A percentile compares a stretch with the other conserved stretches of the same genome.
Evolutionary conservation across 1,140 invertebrate genomes (phyloP).

Genomic region (Hetaerina americana): DNA sequence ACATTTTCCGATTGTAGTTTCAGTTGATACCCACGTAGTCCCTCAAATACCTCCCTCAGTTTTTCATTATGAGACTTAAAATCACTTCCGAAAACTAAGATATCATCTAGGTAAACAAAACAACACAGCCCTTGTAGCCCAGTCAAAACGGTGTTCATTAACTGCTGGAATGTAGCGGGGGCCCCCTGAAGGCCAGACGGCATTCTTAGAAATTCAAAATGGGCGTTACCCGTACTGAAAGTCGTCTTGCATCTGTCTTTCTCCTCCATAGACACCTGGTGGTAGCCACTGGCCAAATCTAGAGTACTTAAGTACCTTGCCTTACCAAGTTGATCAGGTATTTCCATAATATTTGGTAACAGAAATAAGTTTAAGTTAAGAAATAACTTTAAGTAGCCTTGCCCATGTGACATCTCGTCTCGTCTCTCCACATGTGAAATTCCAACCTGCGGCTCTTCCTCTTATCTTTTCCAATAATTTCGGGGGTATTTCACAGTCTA

Average conservation of each 20-base stretch:
- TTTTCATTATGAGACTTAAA: constrained; percentile 12
- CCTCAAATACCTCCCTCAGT: constrained; percentile 16
- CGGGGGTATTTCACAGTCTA: too few relatives aligned
- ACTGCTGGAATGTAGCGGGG: constrained; percentile 29
- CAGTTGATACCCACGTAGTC: constrained; percentile 15
- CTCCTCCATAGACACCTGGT: constrained; percentile 31
- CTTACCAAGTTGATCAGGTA: constrained; percentile 30
- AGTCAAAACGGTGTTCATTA: constrained; percentile 26
- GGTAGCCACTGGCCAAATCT: constrained; percentile 34
- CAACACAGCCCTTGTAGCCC: constrained; percentile 17
- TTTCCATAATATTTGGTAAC: constrained; percentile 35
- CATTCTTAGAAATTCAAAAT: constrained; percentile 27
- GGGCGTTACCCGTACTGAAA: constrained; percentile 25
- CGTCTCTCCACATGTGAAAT: too few relatives aligned
- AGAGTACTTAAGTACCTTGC: constrained; percentile 31
- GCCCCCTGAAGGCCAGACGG: too few relatives aligned
- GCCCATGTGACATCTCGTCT: too few relatives aligned
- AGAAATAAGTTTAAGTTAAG: too few relatives aligned
- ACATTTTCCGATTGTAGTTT: constrained; percentile 22
- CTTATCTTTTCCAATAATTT: too few relatives aligned
- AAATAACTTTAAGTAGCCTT: too few relatives aligned
- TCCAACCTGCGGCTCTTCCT: too few relatives aligned
- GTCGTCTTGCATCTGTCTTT: constrained; percentile 31
- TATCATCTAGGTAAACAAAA: constrained; percentile 26
- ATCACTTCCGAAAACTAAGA: constrained; percentile 15